These are phyloP conservation scores for Acleris cristana DNA, from an alignment of 2,888 invertebrate genomes.

Conservation along the genomic window DNA sequence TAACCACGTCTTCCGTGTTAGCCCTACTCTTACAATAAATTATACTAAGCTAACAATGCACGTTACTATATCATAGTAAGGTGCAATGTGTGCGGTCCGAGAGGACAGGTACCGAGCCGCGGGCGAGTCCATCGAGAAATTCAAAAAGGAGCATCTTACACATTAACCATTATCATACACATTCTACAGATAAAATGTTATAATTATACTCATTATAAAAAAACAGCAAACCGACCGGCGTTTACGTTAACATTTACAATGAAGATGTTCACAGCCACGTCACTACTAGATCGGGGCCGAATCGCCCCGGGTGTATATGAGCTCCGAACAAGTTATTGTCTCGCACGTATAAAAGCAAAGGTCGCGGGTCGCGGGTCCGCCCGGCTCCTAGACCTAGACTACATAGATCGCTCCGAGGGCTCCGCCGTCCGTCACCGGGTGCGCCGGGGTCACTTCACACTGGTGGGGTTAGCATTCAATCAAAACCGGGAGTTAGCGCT, in stretches of 20 bases:
- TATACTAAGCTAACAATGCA: slow-evolving; percentile 79
- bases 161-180: slow-evolving; percentile 55
- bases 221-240: slow-evolving; percentile 61
- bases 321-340: slow-evolving; percentile 76
- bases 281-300: slow-evolving; percentile 54
- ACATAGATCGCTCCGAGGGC: slow-evolving; percentile 7
- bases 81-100: slow-evolving; percentile 68
- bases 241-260: slow-evolving; percentile 60
- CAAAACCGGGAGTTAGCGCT: slow-evolving; percentile 74
- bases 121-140: slow-evolving; percentile 66
- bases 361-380: slow-evolving; percentile 51
- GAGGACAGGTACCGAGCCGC: slow-evolving; percentile 74
- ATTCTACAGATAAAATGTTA: slow-evolving; percentile 53
- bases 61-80: slow-evolving; percentile 71
- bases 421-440: slow-evolving; percentile 30
- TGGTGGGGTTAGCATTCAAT: slow-evolving; percentile 75
- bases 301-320: slow-evolving; percentile 54
- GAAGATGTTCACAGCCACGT: slow-evolving; percentile 79
- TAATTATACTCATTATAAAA: slow-evolving; percentile 23
- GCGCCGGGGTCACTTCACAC: slow-evolving; percentile 64
- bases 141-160: slow-evolving; percentile 58
- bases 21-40: slow-evolving; percentile 77
- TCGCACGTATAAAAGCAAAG: slow-evolving; percentile 75
- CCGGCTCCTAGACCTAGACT: not conserved
- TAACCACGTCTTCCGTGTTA: slow-evolving; percentile 69